phyloP scores from a whole-genome alignment of 2,888 invertebrate genomes.

The Meiosimyza decipiens region DNA sequence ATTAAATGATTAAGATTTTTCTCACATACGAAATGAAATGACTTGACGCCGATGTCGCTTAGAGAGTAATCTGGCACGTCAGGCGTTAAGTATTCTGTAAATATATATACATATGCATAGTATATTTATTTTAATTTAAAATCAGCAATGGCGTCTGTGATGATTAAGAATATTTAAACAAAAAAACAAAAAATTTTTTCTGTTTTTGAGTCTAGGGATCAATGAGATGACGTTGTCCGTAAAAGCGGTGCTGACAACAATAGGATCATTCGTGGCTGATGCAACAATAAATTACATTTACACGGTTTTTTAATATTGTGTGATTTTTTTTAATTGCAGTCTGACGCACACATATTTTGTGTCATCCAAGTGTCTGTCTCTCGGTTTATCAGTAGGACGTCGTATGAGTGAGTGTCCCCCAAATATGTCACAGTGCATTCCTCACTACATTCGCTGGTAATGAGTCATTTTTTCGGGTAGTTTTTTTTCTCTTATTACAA shows the following conservation, averaged over 20 bases:
- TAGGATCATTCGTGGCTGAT: too few species aligned
- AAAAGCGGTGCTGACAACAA: background rate
- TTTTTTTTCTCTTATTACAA: constrained; percentile 15
- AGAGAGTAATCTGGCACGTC: too few species aligned
- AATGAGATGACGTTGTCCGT: background rate
- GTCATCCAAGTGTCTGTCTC: constrained; percentile 27
- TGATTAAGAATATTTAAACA: background rate
- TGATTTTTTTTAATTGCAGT: constrained; percentile 16
- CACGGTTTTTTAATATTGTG: background rate
- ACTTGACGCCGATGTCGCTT: too few species aligned
- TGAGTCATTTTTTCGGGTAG: constrained; percentile 32
- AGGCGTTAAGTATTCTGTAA: too few species aligned
- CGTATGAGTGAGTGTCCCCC: constrained; percentile 20
- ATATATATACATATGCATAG: too few species aligned
- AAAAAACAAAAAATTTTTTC: background rate
- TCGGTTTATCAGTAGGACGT: constrained; percentile 5
- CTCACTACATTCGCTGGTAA: constrained; percentile 21
- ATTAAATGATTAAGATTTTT: constrained; percentile 31
- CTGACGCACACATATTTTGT: constrained; percentile 34
- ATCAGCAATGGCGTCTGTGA: background rate
- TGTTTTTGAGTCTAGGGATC: background rate
- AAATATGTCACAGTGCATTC: constrained; percentile 30
- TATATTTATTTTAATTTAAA: too few species aligned
- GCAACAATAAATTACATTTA: too few species aligned
- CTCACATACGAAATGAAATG: background rate